These are phyloP conservation scores for Protosalanx chinensis DNA, from an alignment of 2,797 vertebrate species.

Conservation along the genomic window DNA sequence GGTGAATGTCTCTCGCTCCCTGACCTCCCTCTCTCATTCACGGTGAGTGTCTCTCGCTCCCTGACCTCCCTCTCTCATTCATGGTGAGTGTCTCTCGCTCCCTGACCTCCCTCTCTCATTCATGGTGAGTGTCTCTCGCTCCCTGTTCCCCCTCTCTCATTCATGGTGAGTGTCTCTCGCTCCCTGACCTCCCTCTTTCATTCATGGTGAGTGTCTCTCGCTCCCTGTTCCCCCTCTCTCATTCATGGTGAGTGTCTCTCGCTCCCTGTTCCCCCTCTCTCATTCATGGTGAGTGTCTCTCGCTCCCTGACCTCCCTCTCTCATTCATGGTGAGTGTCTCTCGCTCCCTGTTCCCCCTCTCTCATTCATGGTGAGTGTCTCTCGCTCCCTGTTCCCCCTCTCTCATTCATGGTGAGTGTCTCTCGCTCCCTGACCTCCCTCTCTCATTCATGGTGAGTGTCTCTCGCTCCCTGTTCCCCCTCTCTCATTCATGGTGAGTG, in stretches of 20 bases:
- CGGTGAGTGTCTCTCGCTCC: constrained; percentile 78
- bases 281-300: constrained; percentile 82
- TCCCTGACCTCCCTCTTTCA: too few species aligned
- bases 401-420: constrained; percentile 96
- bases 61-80: constrained; percentile 95
- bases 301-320: constrained; percentile 88
- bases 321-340: constrained; percentile 93
- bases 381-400: constrained; percentile 84
- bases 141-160: constrained; percentile 94
- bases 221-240: constrained; percentile 93
- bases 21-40: too few species aligned
- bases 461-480: constrained; percentile 84
- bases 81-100: constrained; percentile 82
- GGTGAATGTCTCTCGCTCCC: constrained; percentile 60
- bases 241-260: constrained; percentile 87
- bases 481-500: constrained; percentile 97
- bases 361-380: constrained; percentile 84
- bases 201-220: constrained; percentile 79
- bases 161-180: constrained; percentile 83
- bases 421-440: too few species aligned
- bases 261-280: too few species aligned
- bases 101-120: too few species aligned
- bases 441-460: constrained; percentile 88
- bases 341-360: too few species aligned
- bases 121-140: constrained; percentile 78